A percentile compares a stretch with the other conserved stretches of the same genome.
phyloP scores from a whole-genome alignment of 30 jellyfish, hydroid and myxozoan species.

The Chironex yamaguchii region DNA sequence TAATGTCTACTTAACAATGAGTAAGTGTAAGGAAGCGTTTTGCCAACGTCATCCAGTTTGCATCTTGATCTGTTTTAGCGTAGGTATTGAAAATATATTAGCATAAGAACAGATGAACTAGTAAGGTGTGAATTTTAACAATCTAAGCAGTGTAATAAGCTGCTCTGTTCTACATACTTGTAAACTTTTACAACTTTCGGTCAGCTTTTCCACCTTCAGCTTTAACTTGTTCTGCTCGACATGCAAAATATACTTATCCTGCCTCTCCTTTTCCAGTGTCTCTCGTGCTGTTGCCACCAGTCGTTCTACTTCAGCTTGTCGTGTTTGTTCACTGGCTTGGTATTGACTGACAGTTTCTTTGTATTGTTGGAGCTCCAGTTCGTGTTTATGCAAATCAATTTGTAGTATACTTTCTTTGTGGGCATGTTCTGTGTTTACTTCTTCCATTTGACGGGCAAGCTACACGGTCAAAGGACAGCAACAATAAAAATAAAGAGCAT shows the following conservation, averaged over 20 bases:
- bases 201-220: conserved; percentile 85
- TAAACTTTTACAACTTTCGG: conserved; percentile 85
- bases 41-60: too few relatives aligned
- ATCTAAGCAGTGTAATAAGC: too few relatives aligned
- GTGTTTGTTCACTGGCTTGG: conserved; percentile 58
- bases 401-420: conserved; percentile 69
- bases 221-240: conserved; percentile 91
- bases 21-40: too few relatives aligned
- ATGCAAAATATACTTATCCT: conserved; percentile 76
- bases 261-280: conserved; percentile 89
- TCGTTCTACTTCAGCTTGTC: conserved; percentile 67
- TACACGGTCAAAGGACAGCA: background rate
- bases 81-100: too few relatives aligned
- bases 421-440: conserved; percentile 50
- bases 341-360: conserved; percentile 64
- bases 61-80: too few relatives aligned
- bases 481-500: background rate
- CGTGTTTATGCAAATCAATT: conserved; percentile 64
- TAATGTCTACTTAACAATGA: too few relatives aligned
- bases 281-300: conserved; percentile 78
- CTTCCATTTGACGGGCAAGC: conserved; percentile 70
- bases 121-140: too few relatives aligned
- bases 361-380: conserved; percentile 69
- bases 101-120: too few relatives aligned
- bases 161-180: too few relatives aligned